Conservation (phyloP, 2,888 invertebrate genomes). For the Drosophila aldrichi region DNA sequence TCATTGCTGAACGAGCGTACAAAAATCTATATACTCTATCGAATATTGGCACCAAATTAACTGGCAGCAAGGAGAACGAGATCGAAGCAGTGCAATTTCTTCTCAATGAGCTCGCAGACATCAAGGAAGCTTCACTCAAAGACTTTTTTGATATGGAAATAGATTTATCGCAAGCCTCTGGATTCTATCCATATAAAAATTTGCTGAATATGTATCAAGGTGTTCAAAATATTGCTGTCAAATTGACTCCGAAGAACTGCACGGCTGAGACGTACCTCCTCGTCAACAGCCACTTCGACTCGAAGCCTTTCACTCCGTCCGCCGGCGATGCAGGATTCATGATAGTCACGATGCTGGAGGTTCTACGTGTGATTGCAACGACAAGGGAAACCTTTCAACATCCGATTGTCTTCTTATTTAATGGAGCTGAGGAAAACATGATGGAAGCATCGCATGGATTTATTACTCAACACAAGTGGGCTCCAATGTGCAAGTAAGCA, state of each 20-base stretch:
- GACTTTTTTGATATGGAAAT: constrained; percentile 77
- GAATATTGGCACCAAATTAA: constrained; percentile 58
- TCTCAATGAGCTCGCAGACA: constrained; percentile 67
- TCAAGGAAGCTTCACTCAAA: constrained; percentile 59
- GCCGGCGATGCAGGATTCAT: constrained; percentile 89
- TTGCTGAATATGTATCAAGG: constrained; percentile 78
- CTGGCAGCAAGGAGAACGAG: constrained; percentile 91
- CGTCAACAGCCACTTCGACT: constrained; percentile 97
- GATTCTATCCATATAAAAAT: constrained; percentile 61
- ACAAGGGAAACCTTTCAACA: constrained; percentile 85
- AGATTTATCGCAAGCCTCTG: constrained; percentile 77
- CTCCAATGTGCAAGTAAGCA: constrained; percentile 87
- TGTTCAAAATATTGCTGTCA: constrained; percentile 83
- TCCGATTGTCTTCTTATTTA: constrained; percentile 88
- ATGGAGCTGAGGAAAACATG: constrained; percentile 89
- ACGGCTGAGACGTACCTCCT: constrained; percentile 85
- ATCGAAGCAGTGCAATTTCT: constrained; percentile 87
- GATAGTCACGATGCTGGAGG: constrained; percentile 88
- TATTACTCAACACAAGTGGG: constrained; percentile 91
- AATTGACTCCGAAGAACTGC: constrained; percentile 68
- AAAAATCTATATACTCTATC: constrained; percentile 26
- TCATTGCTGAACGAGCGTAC: constrained; percentile 40
- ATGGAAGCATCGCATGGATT: constrained; percentile 89
- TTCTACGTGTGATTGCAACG: constrained; percentile 85
- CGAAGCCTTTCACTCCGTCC: constrained; percentile 92